Evolutionary conservation across 2,888 invertebrate species (phyloP), one percentile per base, ranked within the genome.

Genomic region (Ecliptopera silaceata): DNA sequence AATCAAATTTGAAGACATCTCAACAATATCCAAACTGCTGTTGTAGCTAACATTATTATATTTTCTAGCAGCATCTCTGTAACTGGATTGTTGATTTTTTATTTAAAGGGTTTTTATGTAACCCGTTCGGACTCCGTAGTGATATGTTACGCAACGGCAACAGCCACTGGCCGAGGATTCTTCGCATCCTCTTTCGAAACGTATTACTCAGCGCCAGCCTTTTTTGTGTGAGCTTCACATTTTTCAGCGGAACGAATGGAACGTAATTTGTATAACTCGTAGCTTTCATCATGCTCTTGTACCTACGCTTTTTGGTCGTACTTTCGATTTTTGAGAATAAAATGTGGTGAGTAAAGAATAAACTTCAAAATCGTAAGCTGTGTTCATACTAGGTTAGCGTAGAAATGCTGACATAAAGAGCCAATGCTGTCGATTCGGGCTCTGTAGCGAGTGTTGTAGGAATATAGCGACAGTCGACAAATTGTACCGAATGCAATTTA

Each of bases 201-300:
- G 77, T 77, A 82, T 81, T 76, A 78, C 72, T 73, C 68, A 75
- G 71, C 71, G 74, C 70, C 39, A 55, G 61, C 82, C 76, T 75
- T 84, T 83, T 80, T 82, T 77, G 75, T 77, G 74, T 69, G 70
- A 69, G 75, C 68, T 72, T 66, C 74, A 68, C 78, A 84, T 86
- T 85, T 86, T 86, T 82, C 84, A 82, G 75, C 66, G 36, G 65
- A 70, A 68, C 75, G 79, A 80, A 84, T 79, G 78, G 77, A 75
- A 75, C 75, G 76, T 77, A 78, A 86, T 86, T 86, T 86, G 78
- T 85, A 73, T 76, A 72, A 74, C 71, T 74, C 70, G 60, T 55
- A 64, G 65, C 64, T 65, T 68, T 73, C 66, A 61, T 63, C 53
- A 59, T 55, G 59, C 44, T 60, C 39, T 48, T 56, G 55, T 56